Percentiles rank a stretch among this genome's conserved stretches.
These are phyloP conservation scores for Drosophila parthenogenetica DNA, from an alignment of 2,888 invertebrate species.

Conservation along the genomic window DNA sequence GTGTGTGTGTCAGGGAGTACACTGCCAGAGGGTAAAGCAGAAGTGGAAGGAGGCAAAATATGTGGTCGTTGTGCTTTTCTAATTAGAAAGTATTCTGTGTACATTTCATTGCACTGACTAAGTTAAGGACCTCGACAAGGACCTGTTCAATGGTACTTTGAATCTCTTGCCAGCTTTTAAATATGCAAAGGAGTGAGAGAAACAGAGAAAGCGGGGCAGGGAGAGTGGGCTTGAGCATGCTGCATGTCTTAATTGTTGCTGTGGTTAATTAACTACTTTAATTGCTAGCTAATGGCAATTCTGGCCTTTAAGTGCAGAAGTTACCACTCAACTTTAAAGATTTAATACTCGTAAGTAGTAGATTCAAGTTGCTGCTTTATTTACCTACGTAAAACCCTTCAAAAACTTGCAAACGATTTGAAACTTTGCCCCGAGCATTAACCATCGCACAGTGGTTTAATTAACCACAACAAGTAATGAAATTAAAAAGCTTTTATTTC, in stretches of 20 bases:
- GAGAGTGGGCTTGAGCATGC: background rate
- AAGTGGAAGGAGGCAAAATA: background rate
- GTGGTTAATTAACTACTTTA: conserved; percentile 55
- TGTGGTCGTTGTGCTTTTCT: conserved; percentile 40
- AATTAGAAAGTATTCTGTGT: conserved; percentile 64
- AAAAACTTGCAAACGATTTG: conserved; percentile 11
- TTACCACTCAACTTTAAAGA: conserved; percentile 22
- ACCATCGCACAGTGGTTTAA: conserved; percentile 13
- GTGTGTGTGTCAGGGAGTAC: conserved; percentile 10
- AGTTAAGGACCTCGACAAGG: conserved; percentile 39
- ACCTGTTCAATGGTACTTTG: conserved; percentile 27
- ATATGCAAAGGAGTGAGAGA: conserved; percentile 2
- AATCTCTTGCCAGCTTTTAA: conserved; percentile 19
- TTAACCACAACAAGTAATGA: background rate
- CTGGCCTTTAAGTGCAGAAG: conserved; percentile 17
- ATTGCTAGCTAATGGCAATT: conserved; percentile 40
- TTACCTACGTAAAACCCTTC: background rate
- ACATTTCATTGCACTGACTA: conserved; percentile 43
- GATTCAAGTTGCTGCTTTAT: conserved; percentile 12
- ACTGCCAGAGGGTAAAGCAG: background rate
- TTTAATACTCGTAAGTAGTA: conserved; percentile 19
- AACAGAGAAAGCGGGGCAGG: background rate
- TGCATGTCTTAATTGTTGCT: conserved; percentile 41
- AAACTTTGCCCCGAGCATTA: conserved; percentile 19
- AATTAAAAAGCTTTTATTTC: background rate